A percentile compares a stretch with the other conserved stretches of the same genome.
phyloP scores from a whole-genome alignment of 2,113 vertebrate genomes.

The Otus sunia region DNA sequence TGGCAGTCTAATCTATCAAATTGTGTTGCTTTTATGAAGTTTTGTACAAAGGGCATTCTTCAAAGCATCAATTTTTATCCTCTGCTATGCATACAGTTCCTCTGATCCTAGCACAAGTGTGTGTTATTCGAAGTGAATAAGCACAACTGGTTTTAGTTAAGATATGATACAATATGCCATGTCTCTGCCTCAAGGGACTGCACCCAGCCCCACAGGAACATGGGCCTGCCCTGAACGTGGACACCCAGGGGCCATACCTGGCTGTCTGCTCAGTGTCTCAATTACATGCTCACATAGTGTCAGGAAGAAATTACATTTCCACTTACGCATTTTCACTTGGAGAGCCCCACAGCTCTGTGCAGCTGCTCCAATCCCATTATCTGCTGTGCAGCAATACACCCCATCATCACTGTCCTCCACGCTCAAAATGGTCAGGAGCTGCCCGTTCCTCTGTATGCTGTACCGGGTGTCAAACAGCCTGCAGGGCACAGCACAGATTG shows the following conservation, averaged over 20 bases:
- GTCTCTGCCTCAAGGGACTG: neutral
- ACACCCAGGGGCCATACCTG: rapidly evolving
- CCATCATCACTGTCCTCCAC: conserved; percentile 91
- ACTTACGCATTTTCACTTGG: conserved; percentile 99
- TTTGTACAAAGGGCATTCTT: neutral
- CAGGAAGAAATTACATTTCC: neutral
- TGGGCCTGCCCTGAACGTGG: rapidly evolving
- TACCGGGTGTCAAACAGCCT: conserved; percentile 92
- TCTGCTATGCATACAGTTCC: neutral
- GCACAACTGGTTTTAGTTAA: neutral
- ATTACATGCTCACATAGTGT: rapidly evolving
- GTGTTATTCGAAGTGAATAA: neutral
- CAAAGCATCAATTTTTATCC: neutral
- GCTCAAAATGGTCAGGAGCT: conserved; percentile 89
- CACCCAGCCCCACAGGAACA: neutral
- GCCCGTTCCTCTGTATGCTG: conserved; percentile 86
- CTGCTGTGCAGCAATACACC: conserved; percentile 91
- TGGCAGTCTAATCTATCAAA: neutral
- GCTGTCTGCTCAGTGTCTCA: neutral
- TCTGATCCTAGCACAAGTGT: neutral
- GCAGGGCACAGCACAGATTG: neutral
- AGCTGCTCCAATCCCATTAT: conserved; percentile 86
- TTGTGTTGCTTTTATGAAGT: neutral
- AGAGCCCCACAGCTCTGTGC: conserved; percentile 93
- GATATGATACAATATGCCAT: neutral